These are phyloP conservation scores for Oreohelix idahoensis DNA, from an alignment of 1,140 invertebrate species.

Conservation along the genomic window DNA sequence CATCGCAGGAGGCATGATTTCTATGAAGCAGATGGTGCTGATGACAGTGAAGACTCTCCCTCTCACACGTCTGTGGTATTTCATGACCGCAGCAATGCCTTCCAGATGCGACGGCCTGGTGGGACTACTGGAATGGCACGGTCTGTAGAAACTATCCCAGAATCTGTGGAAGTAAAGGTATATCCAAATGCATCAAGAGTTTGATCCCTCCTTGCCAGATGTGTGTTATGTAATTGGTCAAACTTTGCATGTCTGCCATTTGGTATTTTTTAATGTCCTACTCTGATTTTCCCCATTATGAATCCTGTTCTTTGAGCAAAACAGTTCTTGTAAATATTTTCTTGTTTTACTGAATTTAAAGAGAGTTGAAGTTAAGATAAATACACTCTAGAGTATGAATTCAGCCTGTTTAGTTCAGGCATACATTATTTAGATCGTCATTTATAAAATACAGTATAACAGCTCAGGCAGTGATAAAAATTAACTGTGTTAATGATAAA, in stretches of 20 bases:
- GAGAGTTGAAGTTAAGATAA: too few species aligned
- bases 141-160: conserved; percentile 64
- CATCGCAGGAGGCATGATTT: conserved; percentile 50
- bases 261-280: not conserved
- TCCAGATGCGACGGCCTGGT: conserved; percentile 43
- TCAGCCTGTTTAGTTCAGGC: too few species aligned
- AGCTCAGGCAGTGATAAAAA: too few species aligned
- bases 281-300: too few species aligned
- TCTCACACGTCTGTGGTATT: conserved; percentile 44
- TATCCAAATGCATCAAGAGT: not conserved
- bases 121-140: conserved; percentile 43
- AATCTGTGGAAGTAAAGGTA: conserved; percentile 62
- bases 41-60: conserved; percentile 21
- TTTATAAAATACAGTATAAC: too few species aligned
- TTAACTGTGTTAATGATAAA: too few species aligned
- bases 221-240: not conserved
- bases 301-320: too few species aligned
- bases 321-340: too few species aligned
- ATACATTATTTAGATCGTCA: too few species aligned
- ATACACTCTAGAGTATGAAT: too few species aligned
- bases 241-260: not conserved
- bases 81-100: conserved; percentile 39
- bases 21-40: conserved; percentile 37
- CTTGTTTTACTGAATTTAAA: too few species aligned
- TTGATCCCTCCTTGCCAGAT: not conserved